Evolutionary conservation across 2,888 invertebrate genomes (phyloP), one percentile per base, ranked within the genome.

Genomic region (Epinotia demarniana): DNA sequence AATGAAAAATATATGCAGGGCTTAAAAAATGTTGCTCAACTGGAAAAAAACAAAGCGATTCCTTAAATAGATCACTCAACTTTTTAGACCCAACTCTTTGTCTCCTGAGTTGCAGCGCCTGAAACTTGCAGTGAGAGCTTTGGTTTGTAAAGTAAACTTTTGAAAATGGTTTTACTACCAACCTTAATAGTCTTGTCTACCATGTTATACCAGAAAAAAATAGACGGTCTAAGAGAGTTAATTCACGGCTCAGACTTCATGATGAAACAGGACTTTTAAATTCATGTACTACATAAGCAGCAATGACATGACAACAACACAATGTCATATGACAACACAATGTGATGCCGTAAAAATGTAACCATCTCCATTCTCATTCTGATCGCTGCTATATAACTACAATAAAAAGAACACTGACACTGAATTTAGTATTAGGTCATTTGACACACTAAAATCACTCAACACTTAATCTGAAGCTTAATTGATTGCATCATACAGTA

Each of bases 401-500:
- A 53, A 53, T 4, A 3, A 53, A 53, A n/a, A 53, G 8, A 5
- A 1, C 53, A 53, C n/a, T n/a, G 4, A 53, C 16, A 39, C 39
- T 39, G 9, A 39, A 39, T 9, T 8, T 1, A 4, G 57, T 39
- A 57, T 58, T 68, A 58, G 43, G 39, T 58, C 57, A 68, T 68
- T 68, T 58, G 43, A 68, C 68, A 57, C 18, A 68, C 57, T 57
- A 58, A 68, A 68, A 69, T 69, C 46, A 46, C 57, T 57, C 27
- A 46, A 11, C 18, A 23, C 58, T 62, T 66, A 46, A 72, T 46
- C 64, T 60, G 9, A 60, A 61, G 16, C 53, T 61, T n/a, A 60
- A 60, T 74, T 63, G 74, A 71, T 75, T 66, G 64, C 64, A 60
- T 60, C 70, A 71, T 58, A 46, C 72, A 16, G 33, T 27, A 39